phyloP scores from a whole-genome alignment of 2,888 invertebrate species.

The Leucozona laternaria region DNA sequence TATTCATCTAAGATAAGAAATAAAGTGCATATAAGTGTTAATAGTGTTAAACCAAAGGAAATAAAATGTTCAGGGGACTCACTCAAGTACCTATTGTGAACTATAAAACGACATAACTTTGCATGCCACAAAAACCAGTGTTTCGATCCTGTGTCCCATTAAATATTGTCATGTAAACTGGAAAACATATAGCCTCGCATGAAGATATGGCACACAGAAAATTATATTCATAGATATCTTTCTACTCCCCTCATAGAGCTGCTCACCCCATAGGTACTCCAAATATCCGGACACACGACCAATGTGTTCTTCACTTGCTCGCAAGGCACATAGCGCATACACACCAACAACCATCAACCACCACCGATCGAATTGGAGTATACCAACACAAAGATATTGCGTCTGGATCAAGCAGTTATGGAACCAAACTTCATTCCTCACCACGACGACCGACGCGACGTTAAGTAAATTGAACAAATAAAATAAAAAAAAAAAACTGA shows the following conservation, averaged over 20 bases:
- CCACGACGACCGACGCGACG: too few relatives aligned
- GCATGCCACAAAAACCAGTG: constrained; percentile 60
- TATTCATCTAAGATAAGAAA: background rate
- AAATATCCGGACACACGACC: constrained; percentile 71
- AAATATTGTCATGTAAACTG: constrained; percentile 64
- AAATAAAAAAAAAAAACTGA: constrained; percentile 3
- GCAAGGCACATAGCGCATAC: constrained; percentile 13
- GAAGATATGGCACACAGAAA: constrained; percentile 42
- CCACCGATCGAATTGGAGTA: constrained; percentile 45
- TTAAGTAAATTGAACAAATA: constrained; percentile 17
- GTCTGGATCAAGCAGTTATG: constrained; percentile 34
- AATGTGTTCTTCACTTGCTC: constrained; percentile 61
- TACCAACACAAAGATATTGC: constrained; percentile 24
- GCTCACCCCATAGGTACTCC: constrained; percentile 62
- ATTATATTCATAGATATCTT: constrained; percentile 16
- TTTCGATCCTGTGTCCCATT: constrained; percentile 55
- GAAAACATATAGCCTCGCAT: constrained; percentile 51
- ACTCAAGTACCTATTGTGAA: background rate
- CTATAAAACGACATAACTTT: constrained; percentile 60
- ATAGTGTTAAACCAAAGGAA: background rate
- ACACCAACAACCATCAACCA: constrained; percentile 5
- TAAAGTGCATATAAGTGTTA: background rate
- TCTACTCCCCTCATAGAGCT: constrained; percentile 39
- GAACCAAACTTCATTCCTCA: constrained; percentile 47
- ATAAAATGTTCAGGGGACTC: background rate